A percentile compares a stretch with the other conserved stretches of the same genome.
Conservation (phyloP, 2,797 vertebrate genomes). For the Halcyon badia region DNA sequence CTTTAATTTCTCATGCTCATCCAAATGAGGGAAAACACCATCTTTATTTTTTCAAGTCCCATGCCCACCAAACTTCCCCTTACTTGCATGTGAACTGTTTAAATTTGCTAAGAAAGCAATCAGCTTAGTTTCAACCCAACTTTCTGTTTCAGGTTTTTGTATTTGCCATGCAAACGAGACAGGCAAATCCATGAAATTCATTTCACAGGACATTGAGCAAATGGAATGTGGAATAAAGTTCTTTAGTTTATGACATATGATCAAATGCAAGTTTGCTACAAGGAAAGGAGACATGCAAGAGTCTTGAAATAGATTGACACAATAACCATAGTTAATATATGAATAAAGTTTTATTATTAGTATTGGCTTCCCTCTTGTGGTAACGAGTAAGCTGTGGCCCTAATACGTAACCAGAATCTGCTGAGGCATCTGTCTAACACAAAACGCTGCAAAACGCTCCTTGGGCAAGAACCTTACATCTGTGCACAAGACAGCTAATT, state of each 20-base stretch:
- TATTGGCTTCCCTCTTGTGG: constrained; percentile 64
- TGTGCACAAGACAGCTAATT: background rate
- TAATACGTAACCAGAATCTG: background rate
- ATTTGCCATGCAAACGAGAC: background rate
- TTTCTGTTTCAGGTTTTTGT: constrained; percentile 17
- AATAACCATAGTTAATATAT: background rate
- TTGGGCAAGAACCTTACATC: background rate
- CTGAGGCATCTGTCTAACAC: background rate
- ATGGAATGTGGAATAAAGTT: constrained; percentile 53
- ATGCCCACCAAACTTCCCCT: background rate
- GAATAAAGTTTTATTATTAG: constrained; percentile 19
- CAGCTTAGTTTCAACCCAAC: background rate
- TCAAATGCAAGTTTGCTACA: background rate
- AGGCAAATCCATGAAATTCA: constrained; percentile 44
- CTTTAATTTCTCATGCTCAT: constrained; percentile 33
- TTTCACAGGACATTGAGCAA: constrained; percentile 62
- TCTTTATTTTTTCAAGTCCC: constrained; percentile 6
- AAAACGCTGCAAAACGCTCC: background rate
- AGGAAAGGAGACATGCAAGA: background rate
- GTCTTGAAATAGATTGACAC: background rate
- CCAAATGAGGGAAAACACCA: constrained; percentile 41
- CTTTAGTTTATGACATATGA: background rate
- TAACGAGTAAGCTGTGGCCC: background rate
- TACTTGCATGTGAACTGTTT: background rate
- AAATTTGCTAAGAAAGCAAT: background rate